A percentile compares a stretch with the other conserved stretches of the same genome.
Conservation (phyloP, 2,113 vertebrate genomes). For the Tachysurus vachellii region DNA sequence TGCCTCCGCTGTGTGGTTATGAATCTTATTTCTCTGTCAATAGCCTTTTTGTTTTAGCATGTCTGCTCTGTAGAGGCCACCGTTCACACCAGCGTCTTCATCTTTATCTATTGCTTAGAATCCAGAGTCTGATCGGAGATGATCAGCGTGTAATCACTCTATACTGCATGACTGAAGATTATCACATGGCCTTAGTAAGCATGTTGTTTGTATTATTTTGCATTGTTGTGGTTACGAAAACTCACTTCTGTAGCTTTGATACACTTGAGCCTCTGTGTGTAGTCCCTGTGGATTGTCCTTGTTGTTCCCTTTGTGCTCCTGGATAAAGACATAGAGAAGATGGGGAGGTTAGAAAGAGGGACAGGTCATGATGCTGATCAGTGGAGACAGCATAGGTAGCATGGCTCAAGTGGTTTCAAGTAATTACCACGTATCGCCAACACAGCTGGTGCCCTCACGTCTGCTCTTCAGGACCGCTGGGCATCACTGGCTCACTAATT, state of each 20-base stretch:
- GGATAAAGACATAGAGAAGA: neutral
- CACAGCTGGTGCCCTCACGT: conserved; percentile 30
- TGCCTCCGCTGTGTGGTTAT: conserved; percentile 37
- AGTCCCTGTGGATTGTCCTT: neutral
- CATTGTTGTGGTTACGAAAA: neutral
- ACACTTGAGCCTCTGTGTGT: neutral
- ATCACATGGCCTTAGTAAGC: neutral
- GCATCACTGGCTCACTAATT: conserved; percentile 43
- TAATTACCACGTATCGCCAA: conserved; percentile 44
- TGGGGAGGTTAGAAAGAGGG: neutral
- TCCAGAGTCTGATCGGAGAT: neutral
- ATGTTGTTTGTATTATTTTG: conserved; percentile 1
- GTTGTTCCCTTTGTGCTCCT: neutral
- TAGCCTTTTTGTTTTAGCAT: conserved; percentile 46
- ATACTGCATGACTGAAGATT: no score
- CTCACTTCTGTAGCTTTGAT: neutral
- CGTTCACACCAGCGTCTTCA: neutral
- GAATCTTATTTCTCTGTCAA: conserved; percentile 49
- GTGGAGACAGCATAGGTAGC: neutral
- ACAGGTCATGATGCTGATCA: neutral
- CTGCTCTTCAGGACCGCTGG: conserved; percentile 4
- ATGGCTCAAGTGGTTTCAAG: conserved; percentile 26
- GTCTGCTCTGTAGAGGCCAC: neutral
- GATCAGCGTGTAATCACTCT: neutral
- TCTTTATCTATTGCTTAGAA: neutral